Percentiles rank a stretch among this genome's conserved stretches.
These are phyloP conservation scores for Sarcophaga subvicina DNA, from an alignment of 2,888 invertebrate genomes.

Conservation along the genomic window DNA sequence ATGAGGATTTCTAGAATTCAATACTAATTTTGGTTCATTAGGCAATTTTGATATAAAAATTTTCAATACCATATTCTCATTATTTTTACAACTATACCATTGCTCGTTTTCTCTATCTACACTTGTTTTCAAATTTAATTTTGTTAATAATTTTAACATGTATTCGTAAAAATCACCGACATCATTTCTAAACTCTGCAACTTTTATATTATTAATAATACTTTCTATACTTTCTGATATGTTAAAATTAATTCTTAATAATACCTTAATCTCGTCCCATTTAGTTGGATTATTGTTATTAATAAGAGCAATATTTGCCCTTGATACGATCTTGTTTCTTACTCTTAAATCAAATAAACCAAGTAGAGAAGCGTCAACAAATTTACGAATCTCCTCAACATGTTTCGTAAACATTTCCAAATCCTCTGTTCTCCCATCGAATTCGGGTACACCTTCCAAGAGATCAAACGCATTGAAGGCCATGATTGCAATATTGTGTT, in stretches of 20 bases:
- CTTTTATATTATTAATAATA: background rate
- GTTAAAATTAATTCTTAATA: conserved; percentile 12
- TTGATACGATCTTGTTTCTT: conserved; percentile 13
- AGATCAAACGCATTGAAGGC: no score
- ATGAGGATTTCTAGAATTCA: conserved; percentile 43
- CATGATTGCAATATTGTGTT: no score
- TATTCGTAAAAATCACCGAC: conserved; percentile 37
- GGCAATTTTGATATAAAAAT: conserved; percentile 53
- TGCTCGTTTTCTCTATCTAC: background rate
- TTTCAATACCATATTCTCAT: conserved; percentile 48
- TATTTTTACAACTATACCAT: background rate
- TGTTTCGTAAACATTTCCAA: no score
- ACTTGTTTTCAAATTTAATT: no score
- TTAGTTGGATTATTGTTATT: conserved; percentile 22
- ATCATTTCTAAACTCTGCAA: conserved; percentile 23
- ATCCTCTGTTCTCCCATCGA: no score
- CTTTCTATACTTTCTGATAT: conserved; percentile 28
- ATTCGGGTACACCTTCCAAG: no score
- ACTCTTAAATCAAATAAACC: background rate
- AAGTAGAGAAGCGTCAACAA: background rate
- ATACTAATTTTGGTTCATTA: conserved; percentile 44
- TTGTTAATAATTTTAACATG: background rate
- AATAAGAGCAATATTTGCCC: background rate
- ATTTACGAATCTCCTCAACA: background rate
- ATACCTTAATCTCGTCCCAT: conserved; percentile 7